phyloP scores from a whole-genome alignment of 1,140 invertebrate species.

The Berghia stephanieae region DNA sequence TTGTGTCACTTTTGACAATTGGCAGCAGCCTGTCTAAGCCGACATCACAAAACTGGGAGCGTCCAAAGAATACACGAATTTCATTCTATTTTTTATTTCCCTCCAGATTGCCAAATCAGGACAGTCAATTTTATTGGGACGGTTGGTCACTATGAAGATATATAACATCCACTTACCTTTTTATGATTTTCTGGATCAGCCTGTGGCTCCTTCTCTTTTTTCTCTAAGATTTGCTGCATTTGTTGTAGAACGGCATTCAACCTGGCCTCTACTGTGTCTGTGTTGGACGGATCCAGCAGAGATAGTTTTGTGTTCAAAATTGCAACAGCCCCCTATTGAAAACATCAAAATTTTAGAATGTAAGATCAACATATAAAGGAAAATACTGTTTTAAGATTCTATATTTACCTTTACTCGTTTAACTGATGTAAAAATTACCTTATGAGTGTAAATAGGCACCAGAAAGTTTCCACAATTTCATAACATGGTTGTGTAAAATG shows the following conservation, averaged over 20 bases:
- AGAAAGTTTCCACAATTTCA: no score
- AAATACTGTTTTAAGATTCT: no score
- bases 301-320: slow-evolving; percentile 79
- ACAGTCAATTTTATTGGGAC: no score
- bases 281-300: slow-evolving; percentile 80
- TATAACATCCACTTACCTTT: no score
- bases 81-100: no score
- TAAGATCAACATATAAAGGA: neutral
- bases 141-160: no score
- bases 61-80: neutral
- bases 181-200: slow-evolving; percentile 81
- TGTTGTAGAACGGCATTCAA: slow-evolving; percentile 78
- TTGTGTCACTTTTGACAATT: no score
- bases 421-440: no score
- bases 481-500: no score
- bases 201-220: slow-evolving; percentile 67
- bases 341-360: neutral
- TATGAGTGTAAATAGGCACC: no score
- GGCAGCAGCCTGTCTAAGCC: neutral
- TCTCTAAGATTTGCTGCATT: slow-evolving; percentile 80
- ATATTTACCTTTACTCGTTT: no score
- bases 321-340: slow-evolving; percentile 74
- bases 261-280: slow-evolving; percentile 84
- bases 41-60: neutral
- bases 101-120: no score